Base-by-base conservation (phyloP, 2,888 invertebrate species). In the Pediacus dermestoides region DNA sequence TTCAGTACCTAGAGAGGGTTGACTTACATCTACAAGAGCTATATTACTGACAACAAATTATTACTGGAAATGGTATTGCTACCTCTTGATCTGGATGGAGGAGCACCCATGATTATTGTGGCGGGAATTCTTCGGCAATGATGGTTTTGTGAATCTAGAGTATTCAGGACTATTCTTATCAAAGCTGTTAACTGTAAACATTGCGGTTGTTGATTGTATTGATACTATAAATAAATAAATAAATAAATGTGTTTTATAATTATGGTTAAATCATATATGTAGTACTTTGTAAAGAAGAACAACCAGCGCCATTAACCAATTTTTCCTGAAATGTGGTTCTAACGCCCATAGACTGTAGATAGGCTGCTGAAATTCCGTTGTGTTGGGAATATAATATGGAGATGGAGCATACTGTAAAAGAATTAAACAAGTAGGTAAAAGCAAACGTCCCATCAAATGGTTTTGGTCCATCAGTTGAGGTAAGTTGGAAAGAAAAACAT, bases 381-480 rank as follows among this genome's bases (percentile, higher is more conserved):
- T 71, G 4, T 73, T 71, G 8, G 72, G 65, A 9, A 70, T 64
- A 46, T 64, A 77, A 58, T 76, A 85, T 0, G 89, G 88, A 45
- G 88, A 87, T 0, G 92, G 88, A 34, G 86, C 81, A 66, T 88
- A 91, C 49, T 89, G 82, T 34, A 93, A 74, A 34, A 92, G 74
- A 34, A 80, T 79, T 38, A 95, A 70, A 1, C 90, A 85, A 0
- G 91, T 88, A 4, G 91, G 87, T 3, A 96, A 78, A 34, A 99
- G 80, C 40, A 85, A 78, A 53, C 87, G 86, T 0, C 96, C 96
- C 76, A 99, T 91, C 46, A 86, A 74, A 65, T 95, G 91, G 71
- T 99, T 99, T 66, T 93, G 90, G 67, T 99, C 99, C 61, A 99
- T 66, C 7, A 99, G 79, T 74, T 92, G 92, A 0, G 96, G 93